phyloP scores from a whole-genome alignment of 2,888 invertebrate species.

The Orgyia antiqua region DNA sequence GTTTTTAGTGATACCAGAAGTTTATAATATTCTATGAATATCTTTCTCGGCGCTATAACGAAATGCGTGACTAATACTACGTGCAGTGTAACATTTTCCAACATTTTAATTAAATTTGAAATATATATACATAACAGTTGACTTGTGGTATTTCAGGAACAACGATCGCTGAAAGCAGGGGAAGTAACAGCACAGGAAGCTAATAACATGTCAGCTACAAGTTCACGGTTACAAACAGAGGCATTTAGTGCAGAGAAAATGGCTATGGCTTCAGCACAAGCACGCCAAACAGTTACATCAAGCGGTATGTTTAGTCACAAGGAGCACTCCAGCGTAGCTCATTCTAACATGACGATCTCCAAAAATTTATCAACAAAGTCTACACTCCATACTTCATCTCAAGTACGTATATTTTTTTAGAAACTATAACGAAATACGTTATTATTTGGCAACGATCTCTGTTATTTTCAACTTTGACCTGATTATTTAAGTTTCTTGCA shows the following conservation, averaged over 20 bases:
- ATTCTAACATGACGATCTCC: constrained; percentile 88
- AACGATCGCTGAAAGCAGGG: constrained; percentile 88
- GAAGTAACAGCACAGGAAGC: constrained; percentile 92
- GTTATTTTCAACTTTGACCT: too few relatives aligned
- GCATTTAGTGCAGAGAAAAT: constrained; percentile 91
- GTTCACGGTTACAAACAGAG: constrained; percentile 91
- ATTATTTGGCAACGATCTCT: too few relatives aligned
- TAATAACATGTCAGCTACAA: constrained; percentile 89
- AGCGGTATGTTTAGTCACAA: constrained; percentile 88
- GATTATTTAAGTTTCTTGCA: too few relatives aligned
- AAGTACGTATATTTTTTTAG: constrained; percentile 45
- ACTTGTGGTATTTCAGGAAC: constrained; percentile 80
- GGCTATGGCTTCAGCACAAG: constrained; percentile 84
- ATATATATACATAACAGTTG: constrained; percentile 13
- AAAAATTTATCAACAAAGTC: constrained; percentile 84
- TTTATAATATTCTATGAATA: constrained; percentile 36
- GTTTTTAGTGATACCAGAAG: constrained; percentile 39
- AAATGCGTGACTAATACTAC: constrained; percentile 1
- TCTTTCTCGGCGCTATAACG: constrained; percentile 20
- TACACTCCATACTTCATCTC: constrained; percentile 73
- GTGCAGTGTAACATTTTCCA: neutral
- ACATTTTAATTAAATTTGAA: constrained; percentile 1
- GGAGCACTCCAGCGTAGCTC: constrained; percentile 82
- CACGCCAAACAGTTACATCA: constrained; percentile 88
- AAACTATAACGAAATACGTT: too few relatives aligned